phyloP scores from a whole-genome alignment of 2,888 invertebrate genomes.

The Cerceris ruficornis region DNA sequence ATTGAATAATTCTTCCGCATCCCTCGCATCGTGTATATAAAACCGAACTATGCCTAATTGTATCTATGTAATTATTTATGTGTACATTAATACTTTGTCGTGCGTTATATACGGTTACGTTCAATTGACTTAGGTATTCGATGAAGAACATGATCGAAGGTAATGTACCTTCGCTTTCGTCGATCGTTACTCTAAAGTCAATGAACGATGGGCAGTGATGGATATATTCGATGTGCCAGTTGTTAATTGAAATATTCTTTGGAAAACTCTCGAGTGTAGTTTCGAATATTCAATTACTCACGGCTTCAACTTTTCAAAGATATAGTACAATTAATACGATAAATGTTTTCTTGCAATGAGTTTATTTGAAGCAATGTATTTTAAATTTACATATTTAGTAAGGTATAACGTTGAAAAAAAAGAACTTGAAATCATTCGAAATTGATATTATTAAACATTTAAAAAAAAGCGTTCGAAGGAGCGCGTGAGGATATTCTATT shows the following conservation, averaged over 20 bases:
- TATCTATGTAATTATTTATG: constrained; percentile 68
- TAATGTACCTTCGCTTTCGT: neutral
- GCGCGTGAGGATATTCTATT: no score
- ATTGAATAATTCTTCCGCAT: constrained; percentile 31
- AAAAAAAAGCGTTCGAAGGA: no score
- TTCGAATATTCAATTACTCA: neutral
- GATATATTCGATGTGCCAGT: constrained; percentile 16
- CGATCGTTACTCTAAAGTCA: constrained; percentile 11
- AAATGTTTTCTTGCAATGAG: neutral
- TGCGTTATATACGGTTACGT: constrained; percentile 24
- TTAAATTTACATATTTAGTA: neutral
- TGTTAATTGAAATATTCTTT: constrained; percentile 1
- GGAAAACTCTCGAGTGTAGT: constrained; percentile 6
- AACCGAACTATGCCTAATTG: constrained; percentile 59
- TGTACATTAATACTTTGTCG: constrained; percentile 59
- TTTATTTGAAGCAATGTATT: neutral
- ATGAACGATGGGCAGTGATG: constrained; percentile 34
- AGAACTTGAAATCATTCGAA: neutral
- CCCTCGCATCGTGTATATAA: constrained; percentile 56
- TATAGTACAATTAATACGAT: neutral
- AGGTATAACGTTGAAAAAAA: neutral
- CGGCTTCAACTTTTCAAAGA: neutral
- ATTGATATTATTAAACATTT: neutral
- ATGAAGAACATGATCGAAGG: constrained; percentile 21
- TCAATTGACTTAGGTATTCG: neutral